Evolutionary conservation across 2,888 invertebrate species (phyloP), one percentile per base, ranked within the genome.

Genomic region (Sphaeridia pumilis): DNA sequence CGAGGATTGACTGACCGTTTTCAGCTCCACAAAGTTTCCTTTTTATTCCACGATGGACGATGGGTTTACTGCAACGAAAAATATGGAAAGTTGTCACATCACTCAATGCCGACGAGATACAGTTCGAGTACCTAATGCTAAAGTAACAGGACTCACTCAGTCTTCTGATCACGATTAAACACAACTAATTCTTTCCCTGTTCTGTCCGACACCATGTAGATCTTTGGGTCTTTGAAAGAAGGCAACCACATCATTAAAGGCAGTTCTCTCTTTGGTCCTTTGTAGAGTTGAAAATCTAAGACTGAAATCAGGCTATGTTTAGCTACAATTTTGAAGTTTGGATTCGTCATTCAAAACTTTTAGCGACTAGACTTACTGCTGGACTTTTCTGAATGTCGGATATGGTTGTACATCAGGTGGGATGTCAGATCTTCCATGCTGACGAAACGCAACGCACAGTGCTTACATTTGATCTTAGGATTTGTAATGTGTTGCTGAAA

Each of bases 171-270:
- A n/a, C n/a, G n/a, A n/a, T n/a, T n/a, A n/a, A n/a, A n/a, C n/a
- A n/a, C n/a, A n/a, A n/a, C n/a, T n/a, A n/a, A n/a, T n/a, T n/a
- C n/a, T n/a, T n/a, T n/a, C n/a, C n/a, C n/a, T n/a, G n/a, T n/a
- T n/a, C n/a, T n/a, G n/a, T n/a, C n/a, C n/a, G n/a, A n/a, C n/a
- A n/a, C n/a, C n/a, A n/a, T n/a, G n/a, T n/a, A n/a, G n/a, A n/a
- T n/a, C n/a, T n/a, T n/a, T n/a, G 52, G 52, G 42, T 52, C 25
- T 26, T 45, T 46, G 21, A 36, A 17, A 1, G 28, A 22, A 27
- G 52, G 52, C 10, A 31, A 14, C 34, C 22, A 42, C 52, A 52
- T 52, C 4, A 38, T n/a, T 7, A 52, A 46, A 10, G 38, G 46
- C 20, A 38, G 31, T 52, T 52, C 52, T 26, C 46, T 41, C 42